Percentiles rank a stretch among this genome's conserved stretches.
These are phyloP conservation scores for Drosophila mimica DNA, from an alignment of 2,888 invertebrate genomes.

Conservation along the genomic window DNA sequence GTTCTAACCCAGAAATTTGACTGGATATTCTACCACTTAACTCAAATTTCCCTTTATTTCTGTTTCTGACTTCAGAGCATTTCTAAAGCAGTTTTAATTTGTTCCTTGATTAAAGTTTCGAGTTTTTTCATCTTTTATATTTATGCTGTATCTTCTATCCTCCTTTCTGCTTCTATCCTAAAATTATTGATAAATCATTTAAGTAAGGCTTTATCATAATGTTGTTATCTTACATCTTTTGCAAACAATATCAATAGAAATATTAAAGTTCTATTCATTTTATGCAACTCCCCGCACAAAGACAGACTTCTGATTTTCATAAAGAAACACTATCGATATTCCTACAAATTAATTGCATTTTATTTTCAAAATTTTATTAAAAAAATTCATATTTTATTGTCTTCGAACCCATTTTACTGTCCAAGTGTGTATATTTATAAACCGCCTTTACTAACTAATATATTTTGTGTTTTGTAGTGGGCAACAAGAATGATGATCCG, in stretches of 20 bases:
- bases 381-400: not conserved
- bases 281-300: no score
- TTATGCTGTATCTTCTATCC: not conserved
- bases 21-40: not conserved
- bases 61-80: not conserved
- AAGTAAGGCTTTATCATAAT: not conserved
- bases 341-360: not conserved
- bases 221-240: not conserved
- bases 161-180: not conserved
- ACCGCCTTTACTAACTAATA: not conserved
- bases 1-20: not conserved
- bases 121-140: no score
- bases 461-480: conserved; percentile 87
- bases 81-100: not conserved
- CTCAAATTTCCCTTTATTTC: not conserved
- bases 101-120: not conserved
- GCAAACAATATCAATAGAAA: not conserved
- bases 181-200: not conserved
- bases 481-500: conserved; percentile 98
- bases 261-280: not conserved
- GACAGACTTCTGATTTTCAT: not conserved
- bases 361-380: not conserved
- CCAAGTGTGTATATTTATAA: not conserved
- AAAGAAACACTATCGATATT: not conserved
- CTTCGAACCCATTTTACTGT: not conserved